Percentiles rank a stretch among this genome's conserved stretches.
Evolutionary conservation across 2,888 invertebrate species (phyloP).

Genomic region (Anorthoa munda): DNA sequence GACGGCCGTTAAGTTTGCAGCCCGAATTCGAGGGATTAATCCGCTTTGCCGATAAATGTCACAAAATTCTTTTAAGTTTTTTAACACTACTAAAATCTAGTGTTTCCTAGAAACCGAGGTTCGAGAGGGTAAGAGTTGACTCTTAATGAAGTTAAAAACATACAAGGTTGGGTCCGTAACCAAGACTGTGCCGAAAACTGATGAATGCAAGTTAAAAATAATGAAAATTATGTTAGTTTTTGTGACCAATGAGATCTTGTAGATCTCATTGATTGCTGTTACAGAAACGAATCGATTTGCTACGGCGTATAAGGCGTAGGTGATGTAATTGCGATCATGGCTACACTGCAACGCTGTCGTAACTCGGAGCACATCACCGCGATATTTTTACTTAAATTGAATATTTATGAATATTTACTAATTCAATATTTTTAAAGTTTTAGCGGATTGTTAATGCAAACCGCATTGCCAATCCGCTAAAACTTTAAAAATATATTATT

Average conservation of each 20-base stretch:
- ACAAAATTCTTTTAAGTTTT: not conserved
- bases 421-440: no score
- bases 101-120: not conserved
- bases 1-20: conserved; percentile 70
- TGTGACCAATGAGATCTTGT: no score
- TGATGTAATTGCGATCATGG: not conserved
- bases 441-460: no score
- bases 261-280: no score
- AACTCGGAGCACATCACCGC: not conserved
- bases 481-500: no score
- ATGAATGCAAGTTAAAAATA: not conserved
- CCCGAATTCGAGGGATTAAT: conserved; percentile 72
- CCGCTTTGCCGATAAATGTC: conserved; percentile 69
- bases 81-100: conserved; percentile 3
- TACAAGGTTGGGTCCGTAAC: no score
- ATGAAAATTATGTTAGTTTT: not conserved
- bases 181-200: not conserved
- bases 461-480: no score
- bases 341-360: not conserved
- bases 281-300: not conserved
- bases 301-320: not conserved
- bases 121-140: not conserved
- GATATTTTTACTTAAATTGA: not conserved
- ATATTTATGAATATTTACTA: no score
- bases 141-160: no score